These are phyloP conservation scores for Sminthurinus aureus DNA, from an alignment of 2,888 invertebrate species.

Conservation along the genomic window DNA sequence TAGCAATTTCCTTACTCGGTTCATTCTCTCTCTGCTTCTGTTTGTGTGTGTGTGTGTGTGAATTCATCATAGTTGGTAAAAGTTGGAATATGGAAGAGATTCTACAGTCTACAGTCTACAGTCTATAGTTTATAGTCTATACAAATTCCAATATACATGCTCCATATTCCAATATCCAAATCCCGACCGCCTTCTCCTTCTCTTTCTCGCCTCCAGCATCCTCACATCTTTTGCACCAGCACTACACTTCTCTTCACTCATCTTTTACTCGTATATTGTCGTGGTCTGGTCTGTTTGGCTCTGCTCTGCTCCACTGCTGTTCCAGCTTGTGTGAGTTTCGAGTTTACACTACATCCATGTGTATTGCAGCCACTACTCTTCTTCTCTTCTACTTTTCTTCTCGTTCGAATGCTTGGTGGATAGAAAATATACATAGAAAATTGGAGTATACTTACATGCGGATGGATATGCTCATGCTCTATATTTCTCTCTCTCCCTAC, in stretches of 20 bases:
- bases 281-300: too few relatives aligned
- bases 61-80: not conserved
- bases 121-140: not conserved
- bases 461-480: not conserved
- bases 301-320: too few relatives aligned
- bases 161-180: slow-evolving; percentile 18
- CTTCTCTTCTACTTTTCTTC: too few relatives aligned
- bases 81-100: not conserved
- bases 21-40: not conserved
- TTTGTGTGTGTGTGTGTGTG: not conserved
- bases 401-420: too few relatives aligned
- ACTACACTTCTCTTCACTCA: not conserved
- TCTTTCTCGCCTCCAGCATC: slow-evolving; percentile 22
- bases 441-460: too few relatives aligned
- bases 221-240: not conserved
- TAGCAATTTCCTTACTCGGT: not conserved
- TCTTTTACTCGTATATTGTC: not conserved
- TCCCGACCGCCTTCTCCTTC: slow-evolving; percentile 2
- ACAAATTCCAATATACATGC: not conserved
- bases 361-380: not conserved
- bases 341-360: too few relatives aligned
- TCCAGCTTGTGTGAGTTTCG: too few relatives aligned
- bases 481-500: not conserved
- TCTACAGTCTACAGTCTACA: too few relatives aligned
- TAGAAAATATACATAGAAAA: too few relatives aligned